Conservation (phyloP, 2,888 invertebrate genomes). For the Allygus modestus region DNA sequence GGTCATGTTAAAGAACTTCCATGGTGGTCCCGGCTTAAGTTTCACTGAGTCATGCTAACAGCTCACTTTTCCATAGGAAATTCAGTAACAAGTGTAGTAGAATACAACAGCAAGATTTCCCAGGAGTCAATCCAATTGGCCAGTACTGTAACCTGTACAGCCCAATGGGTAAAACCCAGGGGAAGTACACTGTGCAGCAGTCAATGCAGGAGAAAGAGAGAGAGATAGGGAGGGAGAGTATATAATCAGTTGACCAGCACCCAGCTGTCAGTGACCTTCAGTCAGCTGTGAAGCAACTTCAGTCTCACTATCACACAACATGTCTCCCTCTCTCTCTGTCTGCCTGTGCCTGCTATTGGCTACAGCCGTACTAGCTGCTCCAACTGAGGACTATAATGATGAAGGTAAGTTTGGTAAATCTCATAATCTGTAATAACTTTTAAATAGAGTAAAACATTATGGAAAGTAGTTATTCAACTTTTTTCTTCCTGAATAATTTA, state of each 20-base stretch:
- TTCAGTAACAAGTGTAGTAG: too few relatives aligned
- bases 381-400: not conserved
- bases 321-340: conserved; percentile 23
- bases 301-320: not conserved
- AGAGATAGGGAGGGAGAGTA: not conserved
- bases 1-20: too few relatives aligned
- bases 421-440: too few relatives aligned
- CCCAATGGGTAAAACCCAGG: conserved; percentile 14
- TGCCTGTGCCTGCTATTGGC: conserved; percentile 12
- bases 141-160: too few relatives aligned
- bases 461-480: too few relatives aligned
- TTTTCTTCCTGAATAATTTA: too few relatives aligned
- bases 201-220: not conserved
- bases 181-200: conserved; percentile 3
- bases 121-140: too few relatives aligned
- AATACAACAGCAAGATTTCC: too few relatives aligned
- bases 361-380: not conserved
- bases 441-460: too few relatives aligned
- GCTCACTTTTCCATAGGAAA: too few relatives aligned
- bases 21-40: too few relatives aligned
- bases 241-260: conserved; percentile 6
- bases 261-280: not conserved
- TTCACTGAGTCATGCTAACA: too few relatives aligned
- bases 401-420: not conserved
- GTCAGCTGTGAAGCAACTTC: conserved; percentile 21